Conservation (phyloP, 2,888 invertebrate species). For the Hololepta plana region DNA sequence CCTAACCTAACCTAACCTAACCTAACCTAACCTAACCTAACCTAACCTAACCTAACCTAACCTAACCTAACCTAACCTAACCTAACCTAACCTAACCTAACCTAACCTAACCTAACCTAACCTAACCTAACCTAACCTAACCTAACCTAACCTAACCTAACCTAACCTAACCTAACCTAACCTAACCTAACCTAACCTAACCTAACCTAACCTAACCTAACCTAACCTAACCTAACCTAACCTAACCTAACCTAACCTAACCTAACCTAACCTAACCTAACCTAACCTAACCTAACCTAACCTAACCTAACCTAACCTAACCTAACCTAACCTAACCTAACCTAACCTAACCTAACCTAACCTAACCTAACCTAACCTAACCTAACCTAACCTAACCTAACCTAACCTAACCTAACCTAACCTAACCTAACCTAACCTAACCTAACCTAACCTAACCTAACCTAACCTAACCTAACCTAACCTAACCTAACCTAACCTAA, state of each 20-base stretch:
- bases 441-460: constrained; percentile 8
- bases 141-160: constrained; percentile 10
- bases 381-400: constrained; percentile 8
- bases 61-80: constrained; percentile 6
- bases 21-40: constrained; percentile 8
- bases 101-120: constrained; percentile 7
- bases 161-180: constrained; percentile 10
- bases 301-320: constrained; percentile 9
- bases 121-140: constrained; percentile 7
- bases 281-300: constrained; percentile 9
- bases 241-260: constrained; percentile 11
- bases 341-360: constrained; percentile 9
- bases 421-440: constrained; percentile 9
- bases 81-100: constrained; percentile 7
- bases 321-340: constrained; percentile 10
- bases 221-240: constrained; percentile 10
- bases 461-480: constrained; percentile 9
- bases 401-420: constrained; percentile 9
- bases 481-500: constrained; percentile 10
- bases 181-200: constrained; percentile 10
- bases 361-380: constrained; percentile 9
- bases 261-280: constrained; percentile 11
- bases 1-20: constrained; percentile 8
- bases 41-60: constrained; percentile 6
- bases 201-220: constrained; percentile 9